Evolutionary conservation across 2,797 vertebrate genomes (phyloP), one percentile per base, ranked within the genome.

Genomic region (Atherinosoma microstoma): DNA sequence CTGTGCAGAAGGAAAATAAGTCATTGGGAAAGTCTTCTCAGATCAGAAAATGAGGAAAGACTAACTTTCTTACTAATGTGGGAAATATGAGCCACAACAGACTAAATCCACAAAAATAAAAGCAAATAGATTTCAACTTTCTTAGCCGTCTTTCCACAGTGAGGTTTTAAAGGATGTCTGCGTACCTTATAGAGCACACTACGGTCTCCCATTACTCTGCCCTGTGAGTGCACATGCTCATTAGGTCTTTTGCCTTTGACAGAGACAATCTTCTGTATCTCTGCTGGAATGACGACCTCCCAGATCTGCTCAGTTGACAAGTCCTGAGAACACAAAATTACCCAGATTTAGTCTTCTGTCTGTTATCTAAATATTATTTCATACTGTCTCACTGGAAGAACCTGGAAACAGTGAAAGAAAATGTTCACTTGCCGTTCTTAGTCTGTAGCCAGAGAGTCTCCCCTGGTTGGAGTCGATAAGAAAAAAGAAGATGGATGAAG

Each of bases 101-200:
- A 79, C 27, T 11, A 20, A 73, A 66, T 32, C 40, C 57, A 30
- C 35, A 60, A 7, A 47, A 71, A 64, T 16, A 51, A 35, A 24
- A 62, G 11, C 49, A 70, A 67, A 38, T 6, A 51, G 6, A 32
- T 42, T 56, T 4, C 9, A 51, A 32, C 29, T 36, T 35, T 67
- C 27, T 64, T 38, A 57, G 60, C 47, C 47, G 29, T 13, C 2
- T 3, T 53, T 64, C 20, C 16, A 68, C 30, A 66, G 1, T n/a
- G 24, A 64, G 13, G 4, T 32, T 68, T 42, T 30, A 30, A 7
- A 11, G 16, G 18, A 71, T 49, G 32, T 47, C 15, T 36, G 6
- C 68, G 2, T 80, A 99, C 98, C 97, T 99, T 99, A 65, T 99
- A 99, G 30, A 99, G 97, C 58, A 99, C 98, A 0, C 98, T 99